Evolutionary conservation across 2,797 vertebrate genomes (phyloP).

Genomic region (Lacerta bilineata): DNA sequence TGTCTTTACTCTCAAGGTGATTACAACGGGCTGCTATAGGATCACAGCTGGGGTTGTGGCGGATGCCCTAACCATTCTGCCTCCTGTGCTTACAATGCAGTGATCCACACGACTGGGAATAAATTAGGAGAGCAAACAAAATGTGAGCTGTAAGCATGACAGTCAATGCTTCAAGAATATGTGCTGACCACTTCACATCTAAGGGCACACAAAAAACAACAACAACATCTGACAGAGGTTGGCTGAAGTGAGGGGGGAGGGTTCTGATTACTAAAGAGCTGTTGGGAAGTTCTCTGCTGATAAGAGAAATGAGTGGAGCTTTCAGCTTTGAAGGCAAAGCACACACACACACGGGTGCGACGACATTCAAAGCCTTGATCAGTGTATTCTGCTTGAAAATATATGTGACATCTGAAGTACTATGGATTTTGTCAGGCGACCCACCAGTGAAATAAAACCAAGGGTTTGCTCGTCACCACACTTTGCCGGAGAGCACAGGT

Average conservation of each 20-base stretch:
- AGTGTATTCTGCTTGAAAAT: slow-evolving; percentile 62
- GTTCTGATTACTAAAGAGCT: slow-evolving; percentile 29
- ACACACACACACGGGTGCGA: slow-evolving; percentile 24
- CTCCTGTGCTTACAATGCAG: slow-evolving; percentile 30
- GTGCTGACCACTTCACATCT: slow-evolving; percentile 2
- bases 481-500: slow-evolving; percentile 59
- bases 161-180: slow-evolving; percentile 16
- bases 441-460: slow-evolving; percentile 63
- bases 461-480: slow-evolving; percentile 63
- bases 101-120: slow-evolving; percentile 10
- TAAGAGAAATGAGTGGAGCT: slow-evolving; percentile 32
- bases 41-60: not conserved
- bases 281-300: slow-evolving; percentile 5
- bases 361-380: slow-evolving; percentile 57
- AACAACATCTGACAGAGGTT: slow-evolving; percentile 46
- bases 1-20: slow-evolving; percentile 9
- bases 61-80: not conserved
- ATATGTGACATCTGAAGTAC: slow-evolving; percentile 44
- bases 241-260: slow-evolving; percentile 39
- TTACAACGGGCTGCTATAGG: not conserved
- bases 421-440: slow-evolving; percentile 39
- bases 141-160: slow-evolving; percentile 16
- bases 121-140: not conserved
- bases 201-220: slow-evolving; percentile 1
- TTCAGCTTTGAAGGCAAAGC: not conserved